A percentile compares a stretch with the other conserved stretches of the same genome.
These are phyloP conservation scores for Perccottus glenii DNA, from an alignment of 2,113 vertebrate genomes.

Conservation along the genomic window DNA sequence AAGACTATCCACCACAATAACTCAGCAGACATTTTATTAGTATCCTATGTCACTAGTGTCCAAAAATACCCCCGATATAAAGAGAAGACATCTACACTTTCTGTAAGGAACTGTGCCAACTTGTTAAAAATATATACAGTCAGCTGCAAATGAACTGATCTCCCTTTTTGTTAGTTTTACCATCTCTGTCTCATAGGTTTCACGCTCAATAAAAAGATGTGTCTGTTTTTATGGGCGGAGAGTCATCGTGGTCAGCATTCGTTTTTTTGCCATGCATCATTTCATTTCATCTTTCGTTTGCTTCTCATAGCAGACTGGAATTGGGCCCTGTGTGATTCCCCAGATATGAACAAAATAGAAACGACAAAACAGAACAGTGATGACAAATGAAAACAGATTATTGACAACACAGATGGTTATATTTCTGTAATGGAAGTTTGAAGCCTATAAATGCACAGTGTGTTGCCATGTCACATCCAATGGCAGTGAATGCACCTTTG, in stretches of 20 bases:
- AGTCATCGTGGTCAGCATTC: conserved; percentile 50
- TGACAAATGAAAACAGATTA: background rate
- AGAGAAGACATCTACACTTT: background rate
- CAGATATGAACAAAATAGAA: conserved; percentile 46
- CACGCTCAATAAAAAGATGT: conserved; percentile 70
- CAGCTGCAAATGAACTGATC: background rate
- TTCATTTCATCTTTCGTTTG: conserved; percentile 70
- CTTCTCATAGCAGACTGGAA: conserved; percentile 52
- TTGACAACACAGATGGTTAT: conserved; percentile 36
- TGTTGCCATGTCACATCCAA: conserved; percentile 13
- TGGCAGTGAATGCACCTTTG: conserved; percentile 51
- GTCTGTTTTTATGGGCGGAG: conserved; percentile 57
- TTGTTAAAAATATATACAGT: background rate
- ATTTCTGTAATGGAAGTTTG: conserved; percentile 22
- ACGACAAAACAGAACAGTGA: conserved; percentile 28
- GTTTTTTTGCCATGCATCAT: conserved; percentile 69
- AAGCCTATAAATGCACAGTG: conserved; percentile 41
- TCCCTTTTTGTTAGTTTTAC: conserved; percentile 36
- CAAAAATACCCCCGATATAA: background rate
- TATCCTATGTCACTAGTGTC: background rate
- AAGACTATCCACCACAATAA: background rate
- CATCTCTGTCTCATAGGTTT: conserved; percentile 55
- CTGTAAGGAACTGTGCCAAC: background rate
- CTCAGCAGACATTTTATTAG: background rate
- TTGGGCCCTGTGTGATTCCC: conserved; percentile 48